Percentiles rank a stretch among this genome's conserved stretches.
These are phyloP conservation scores for Smutsia gigantea DNA, from an alignment of 2,797 vertebrate species.

Conservation along the genomic window DNA sequence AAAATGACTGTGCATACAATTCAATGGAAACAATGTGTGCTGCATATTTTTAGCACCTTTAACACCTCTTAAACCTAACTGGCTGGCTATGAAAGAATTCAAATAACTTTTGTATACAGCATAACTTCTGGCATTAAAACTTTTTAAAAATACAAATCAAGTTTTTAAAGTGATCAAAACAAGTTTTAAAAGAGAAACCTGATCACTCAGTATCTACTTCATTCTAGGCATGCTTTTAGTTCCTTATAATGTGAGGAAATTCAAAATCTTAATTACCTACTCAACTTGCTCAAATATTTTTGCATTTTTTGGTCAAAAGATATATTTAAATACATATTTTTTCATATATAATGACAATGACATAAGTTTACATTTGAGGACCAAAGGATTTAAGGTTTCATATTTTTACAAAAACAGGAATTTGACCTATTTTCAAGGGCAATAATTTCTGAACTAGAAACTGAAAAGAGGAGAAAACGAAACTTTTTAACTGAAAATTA, in stretches of 20 bases:
- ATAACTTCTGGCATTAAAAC: slow-evolving; percentile 67
- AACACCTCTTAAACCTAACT: not conserved
- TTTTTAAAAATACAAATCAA: not conserved
- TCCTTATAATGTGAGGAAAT: slow-evolving; percentile 5
- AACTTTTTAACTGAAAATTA: slow-evolving; percentile 24
- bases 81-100: slow-evolving; percentile 5
- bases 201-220: not conserved
- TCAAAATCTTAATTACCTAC: not conserved
- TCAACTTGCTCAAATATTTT: slow-evolving; percentile 20
- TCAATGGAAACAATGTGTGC: not conserved
- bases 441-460: slow-evolving; percentile 16
- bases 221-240: not conserved
- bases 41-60: not conserved
- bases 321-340: not conserved
- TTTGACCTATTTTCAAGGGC: not conserved
- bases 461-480: slow-evolving; percentile 5
- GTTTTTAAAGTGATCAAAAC: slow-evolving; percentile 28
- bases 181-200: not conserved
- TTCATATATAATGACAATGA: slow-evolving; percentile 7
- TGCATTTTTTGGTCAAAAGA: not conserved
- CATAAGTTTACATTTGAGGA: not conserved
- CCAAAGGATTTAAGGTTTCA: not conserved
- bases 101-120: slow-evolving; percentile 10
- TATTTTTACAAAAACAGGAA: not conserved
- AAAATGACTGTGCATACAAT: not conserved